Evolutionary conservation across 92 coral and sea anemone genomes (phyloP), one percentile per base, ranked within the genome.

Genomic region (Hydrozoanthus gracilis): DNA sequence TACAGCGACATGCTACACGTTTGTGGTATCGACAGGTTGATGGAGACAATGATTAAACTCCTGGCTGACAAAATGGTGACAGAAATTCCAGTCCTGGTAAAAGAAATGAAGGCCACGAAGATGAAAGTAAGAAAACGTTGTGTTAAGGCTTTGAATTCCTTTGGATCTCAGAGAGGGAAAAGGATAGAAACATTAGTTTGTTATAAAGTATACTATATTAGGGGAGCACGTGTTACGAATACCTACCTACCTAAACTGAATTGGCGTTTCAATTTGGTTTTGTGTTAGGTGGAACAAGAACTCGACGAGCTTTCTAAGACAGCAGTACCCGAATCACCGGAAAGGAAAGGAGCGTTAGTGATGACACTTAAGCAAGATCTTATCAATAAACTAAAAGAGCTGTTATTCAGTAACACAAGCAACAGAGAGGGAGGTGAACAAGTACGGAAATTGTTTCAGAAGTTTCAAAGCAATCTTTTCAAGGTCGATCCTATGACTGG

Each of bases 21-120:
- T 68, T 94, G 97, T 54, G 97, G 97, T 0, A 88, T 94, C 55
- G 97, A 94, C 70, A 80, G 87, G 8, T 88, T 94, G 8, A 94
- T 94, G 97, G 93, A 88, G 2, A 89, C 91, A 14, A 94, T 94
- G 97, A 86, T 94, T 11, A 89, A 90, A 47, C 56, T 94, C 73
- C 90, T 94, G 71, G 94, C 95, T 0, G 91, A 92, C 16, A 94
- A 86, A 71, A 90, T 94, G 97, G 87, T 94, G 8, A 76, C 69
- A 1, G 97, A 94, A 74, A 86, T 94, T 54, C 97, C 97, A 0
- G 16, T 60, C 9, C 86, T 94, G 16, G 92, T 94, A 4, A 69
- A 58, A 13, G 80, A 88, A 44, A 94, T 94, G 97, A 92, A 46
- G 44, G 75, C 8, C 3, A 77, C 58, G 47, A 94, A 92, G 83